Base-by-base conservation (phyloP, 1,140 invertebrate species). In the Pissodes strobi region DNA sequence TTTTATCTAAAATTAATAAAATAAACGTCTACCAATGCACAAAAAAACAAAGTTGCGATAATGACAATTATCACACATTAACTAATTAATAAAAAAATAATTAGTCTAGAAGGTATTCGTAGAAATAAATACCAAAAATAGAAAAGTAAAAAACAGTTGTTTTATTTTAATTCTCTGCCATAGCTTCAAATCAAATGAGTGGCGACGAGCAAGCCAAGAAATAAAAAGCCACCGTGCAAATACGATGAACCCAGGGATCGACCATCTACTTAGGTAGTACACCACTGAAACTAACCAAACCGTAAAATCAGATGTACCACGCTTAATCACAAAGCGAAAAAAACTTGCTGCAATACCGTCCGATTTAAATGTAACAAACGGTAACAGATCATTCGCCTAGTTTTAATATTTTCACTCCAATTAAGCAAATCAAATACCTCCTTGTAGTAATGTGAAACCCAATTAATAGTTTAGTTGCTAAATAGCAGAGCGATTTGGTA, bases 331-430 rank as follows among this genome's bases (percentile, higher is more conserved):
- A 62, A 49, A 62, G 2, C n/a, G 38, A 62, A 61, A 57, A 63
- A 64, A 64, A 64, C 10, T 10, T 34, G 43, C 22, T 27, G 51
- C 51, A 64, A 46, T 56, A 53, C 17, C n/a, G 30, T 22, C 34
- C 25, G 2, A 17, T 49, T 60, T 46, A 59, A 46, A 34, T 59
- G 56, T 22, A 59, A 59, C 39, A 38, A 39, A 61, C 38, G 38
- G 46, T 52, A 45, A 52, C 39, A 53, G 53, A 62, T 48, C 19
- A n/a, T 10, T 10, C n/a, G 39, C 25, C 56, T 58, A 51, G 27
- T 62, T 53, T 64, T 56, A 63, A 53, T 55, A 53, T 55, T 64
- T 55, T 64, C 52, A 41, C 61, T 22, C 39, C 48, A 55, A 64
- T 53, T 55, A 39, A 62, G 60, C 39, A 56, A 23, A 41, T 55